Evolutionary conservation across 2,888 invertebrate genomes (phyloP), one percentile per base, ranked within the genome.

Genomic region (Ennomos erosarius): DNA sequence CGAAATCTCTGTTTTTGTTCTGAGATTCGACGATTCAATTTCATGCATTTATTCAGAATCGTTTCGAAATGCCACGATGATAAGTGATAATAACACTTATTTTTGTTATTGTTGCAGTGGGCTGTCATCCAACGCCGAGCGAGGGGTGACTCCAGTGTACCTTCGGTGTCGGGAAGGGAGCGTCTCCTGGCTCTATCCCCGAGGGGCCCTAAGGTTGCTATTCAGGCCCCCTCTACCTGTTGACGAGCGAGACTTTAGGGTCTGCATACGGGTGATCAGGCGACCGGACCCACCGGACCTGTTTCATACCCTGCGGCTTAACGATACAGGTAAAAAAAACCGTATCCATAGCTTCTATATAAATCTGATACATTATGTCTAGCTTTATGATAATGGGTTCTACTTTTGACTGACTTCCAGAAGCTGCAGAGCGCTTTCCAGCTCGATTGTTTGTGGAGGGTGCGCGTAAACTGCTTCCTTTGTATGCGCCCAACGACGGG

Each of bases 111-210:
- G 63, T 94, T 94, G 38, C 89, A 95, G 95, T 77, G 95, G 95
- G 6, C 78, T 94, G 65, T 82, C 90, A 10, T 75, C 84, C 33
- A 77, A 74, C 62, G 78, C 87, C 8, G 94, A 93, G 59, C 93
- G 95, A 54, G 96, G 95, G 3, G 96, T 96, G 48, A 95, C 95
- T 38, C 96, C 96, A 0, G 95, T 96, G 38, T 96, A 96, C 86
- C 93, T 96, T 49, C 93, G 96, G 34, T 96, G 96, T 76, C 93
- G 95, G 13, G 95, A 95, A 61, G 96, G 96, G 33, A 87, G 90
- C 13, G 94, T 97, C 10, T 92, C 94, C n/a, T 96, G 96, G 96
- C 84, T 94, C 71, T 96, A 96, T 81, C 96, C 96, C 0, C 93
- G 95, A 8, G 96, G 96, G 0, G 96, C 96, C 0, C 87, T 96